Conservation (phyloP, 2,797 vertebrate species). For the Diceros bicornis region DNA sequence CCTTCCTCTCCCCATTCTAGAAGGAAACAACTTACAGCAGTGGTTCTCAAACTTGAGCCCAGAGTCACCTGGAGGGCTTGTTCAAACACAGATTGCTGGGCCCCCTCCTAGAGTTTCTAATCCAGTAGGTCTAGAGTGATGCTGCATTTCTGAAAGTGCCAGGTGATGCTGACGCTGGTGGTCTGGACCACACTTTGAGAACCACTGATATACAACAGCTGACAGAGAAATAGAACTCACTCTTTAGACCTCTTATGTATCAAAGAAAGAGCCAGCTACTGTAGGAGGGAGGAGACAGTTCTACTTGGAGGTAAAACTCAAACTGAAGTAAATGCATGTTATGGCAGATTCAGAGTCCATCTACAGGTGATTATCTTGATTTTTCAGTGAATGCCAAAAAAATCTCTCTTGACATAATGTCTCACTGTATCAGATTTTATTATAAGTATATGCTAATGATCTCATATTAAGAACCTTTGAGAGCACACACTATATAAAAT, state of each 20-base stretch:
- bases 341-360: not conserved
- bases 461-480: slow-evolving; percentile 24
- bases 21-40: not conserved
- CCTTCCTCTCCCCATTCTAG: not conserved
- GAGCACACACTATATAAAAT: not conserved
- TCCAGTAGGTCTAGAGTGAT: not conserved
- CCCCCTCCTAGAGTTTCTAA: not conserved
- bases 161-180: not conserved
- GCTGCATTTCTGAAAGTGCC: not conserved
- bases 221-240: not conserved
- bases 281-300: not conserved
- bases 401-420: not conserved
- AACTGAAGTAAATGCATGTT: not conserved
- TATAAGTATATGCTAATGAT: slow-evolving; percentile 11
- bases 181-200: not conserved
- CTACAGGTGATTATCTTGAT: not conserved
- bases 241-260: not conserved
- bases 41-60: not conserved
- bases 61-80: not conserved
- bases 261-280: not conserved
- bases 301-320: not conserved
- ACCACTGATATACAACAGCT: not conserved
- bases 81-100: not conserved
- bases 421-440: slow-evolving; percentile 7
- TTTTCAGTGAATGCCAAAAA: slow-evolving; percentile 42